Evolutionary conservation across 1,140 invertebrate genomes (phyloP).

Genomic region (Laupala kohalensis): DNA sequence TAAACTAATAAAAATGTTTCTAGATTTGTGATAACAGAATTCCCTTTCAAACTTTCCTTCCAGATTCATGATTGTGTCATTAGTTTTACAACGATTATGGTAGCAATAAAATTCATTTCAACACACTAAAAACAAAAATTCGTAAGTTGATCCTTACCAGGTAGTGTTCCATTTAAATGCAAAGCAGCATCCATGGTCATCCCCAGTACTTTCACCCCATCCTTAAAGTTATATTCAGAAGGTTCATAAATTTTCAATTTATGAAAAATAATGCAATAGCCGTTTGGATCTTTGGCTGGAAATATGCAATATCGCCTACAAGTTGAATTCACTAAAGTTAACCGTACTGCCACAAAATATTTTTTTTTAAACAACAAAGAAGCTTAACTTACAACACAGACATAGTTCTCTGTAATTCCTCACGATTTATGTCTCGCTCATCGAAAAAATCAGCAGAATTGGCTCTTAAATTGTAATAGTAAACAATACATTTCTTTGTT

Average conservation of each 20-base stretch:
- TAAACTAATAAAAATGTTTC: no score
- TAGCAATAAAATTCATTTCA: no score
- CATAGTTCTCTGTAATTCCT: neutral
- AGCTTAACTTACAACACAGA: neutral
- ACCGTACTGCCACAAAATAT: neutral
- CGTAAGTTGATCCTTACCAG: neutral
- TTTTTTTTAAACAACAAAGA: neutral
- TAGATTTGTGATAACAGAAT: no score
- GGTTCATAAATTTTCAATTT: neutral
- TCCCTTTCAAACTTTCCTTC: no score
- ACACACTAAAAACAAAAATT: no score
- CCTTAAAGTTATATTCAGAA: neutral
- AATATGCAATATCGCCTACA: neutral
- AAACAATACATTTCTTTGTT: constrained; percentile 19
- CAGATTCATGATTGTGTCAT: no score
- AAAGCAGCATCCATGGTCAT: neutral
- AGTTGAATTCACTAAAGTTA: neutral
- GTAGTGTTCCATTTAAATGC: neutral
- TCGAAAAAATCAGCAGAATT: constrained; percentile 21
- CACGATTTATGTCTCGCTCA: constrained; percentile 16
- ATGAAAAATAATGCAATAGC: neutral
- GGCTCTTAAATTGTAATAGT: constrained; percentile 19
- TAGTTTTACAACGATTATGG: no score
- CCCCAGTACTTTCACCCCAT: neutral
- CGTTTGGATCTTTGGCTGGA: neutral